Conservation (phyloP, 2,888 invertebrate species). For the Kryphioiulus occultus region DNA sequence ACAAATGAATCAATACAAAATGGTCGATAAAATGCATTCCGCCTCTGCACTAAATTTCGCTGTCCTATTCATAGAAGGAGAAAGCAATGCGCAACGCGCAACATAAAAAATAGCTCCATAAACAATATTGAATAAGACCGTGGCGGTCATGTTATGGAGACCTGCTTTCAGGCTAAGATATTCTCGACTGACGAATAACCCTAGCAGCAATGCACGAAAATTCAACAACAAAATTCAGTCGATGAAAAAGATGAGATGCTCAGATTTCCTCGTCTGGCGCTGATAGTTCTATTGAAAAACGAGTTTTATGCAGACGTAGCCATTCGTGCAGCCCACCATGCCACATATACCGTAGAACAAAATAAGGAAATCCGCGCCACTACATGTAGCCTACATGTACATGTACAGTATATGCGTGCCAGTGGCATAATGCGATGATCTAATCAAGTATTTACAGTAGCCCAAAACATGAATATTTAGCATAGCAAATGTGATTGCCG, state of each 20-base stretch:
- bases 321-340: background rate
- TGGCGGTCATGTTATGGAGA: background rate
- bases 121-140: background rate
- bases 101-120: background rate
- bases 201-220: too few species aligned
- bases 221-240: background rate
- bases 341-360: background rate
- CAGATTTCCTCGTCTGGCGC: background rate
- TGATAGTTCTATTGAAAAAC: background rate
- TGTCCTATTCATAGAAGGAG: background rate
- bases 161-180: background rate
- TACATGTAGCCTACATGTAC: background rate
- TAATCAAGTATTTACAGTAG: background rate
- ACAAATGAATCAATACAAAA: constrained; percentile 20
- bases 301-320: background rate
- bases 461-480: background rate
- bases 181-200: background rate
- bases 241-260: background rate
- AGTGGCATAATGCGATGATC: background rate
- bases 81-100: background rate
- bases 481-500: background rate
- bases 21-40: background rate
- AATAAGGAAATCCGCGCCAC: background rate
- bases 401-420: background rate
- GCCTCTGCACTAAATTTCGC: background rate